Conservation (phyloP, 2,113 vertebrate genomes). For the Aptenodytes patagonicus region DNA sequence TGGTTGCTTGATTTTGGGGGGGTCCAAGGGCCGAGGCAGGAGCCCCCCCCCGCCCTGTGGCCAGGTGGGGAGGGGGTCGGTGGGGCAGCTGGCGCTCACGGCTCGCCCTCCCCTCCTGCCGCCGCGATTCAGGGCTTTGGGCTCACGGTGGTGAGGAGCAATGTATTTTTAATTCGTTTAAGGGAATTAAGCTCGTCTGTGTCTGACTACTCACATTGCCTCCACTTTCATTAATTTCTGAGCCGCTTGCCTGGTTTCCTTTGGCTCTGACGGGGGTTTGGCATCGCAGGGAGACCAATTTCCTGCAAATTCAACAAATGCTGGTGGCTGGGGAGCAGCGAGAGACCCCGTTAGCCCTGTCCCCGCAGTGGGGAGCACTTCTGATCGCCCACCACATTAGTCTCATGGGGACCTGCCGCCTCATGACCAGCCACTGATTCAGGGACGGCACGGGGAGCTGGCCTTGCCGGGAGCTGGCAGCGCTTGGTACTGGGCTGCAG, state of each 20-base stretch:
- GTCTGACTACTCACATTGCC: not conserved
- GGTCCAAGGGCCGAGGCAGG: not conserved
- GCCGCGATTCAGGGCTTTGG: rapidly evolving
- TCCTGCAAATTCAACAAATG: not conserved
- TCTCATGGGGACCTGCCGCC: not conserved
- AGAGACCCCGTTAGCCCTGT: not conserved
- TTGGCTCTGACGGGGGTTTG: not conserved
- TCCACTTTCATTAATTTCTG: slow-evolving; percentile 17
- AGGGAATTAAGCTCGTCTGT: slow-evolving; percentile 39
- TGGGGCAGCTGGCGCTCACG: not conserved
- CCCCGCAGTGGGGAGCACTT: not conserved
- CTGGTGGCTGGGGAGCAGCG: not conserved
- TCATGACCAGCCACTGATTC: not conserved
- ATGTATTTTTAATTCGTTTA: slow-evolving; percentile 14
- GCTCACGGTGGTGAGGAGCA: not conserved
- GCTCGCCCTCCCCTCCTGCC: not conserved
- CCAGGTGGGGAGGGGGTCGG: rapidly evolving
- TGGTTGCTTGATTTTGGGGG: not conserved
- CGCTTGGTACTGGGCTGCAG: rapidly evolving
- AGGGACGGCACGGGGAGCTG: not conserved
- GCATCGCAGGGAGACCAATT: not conserved
- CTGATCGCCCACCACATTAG: not conserved
- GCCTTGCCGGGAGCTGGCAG: not conserved
- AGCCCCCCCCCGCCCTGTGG: not conserved
- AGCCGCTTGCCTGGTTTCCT: not conserved